A percentile compares a stretch with the other conserved stretches of the same genome.
Conservation (phyloP, 37 sponge, comb jelly and placozoan genomes). For the Ephydatia muelleri region DNA sequence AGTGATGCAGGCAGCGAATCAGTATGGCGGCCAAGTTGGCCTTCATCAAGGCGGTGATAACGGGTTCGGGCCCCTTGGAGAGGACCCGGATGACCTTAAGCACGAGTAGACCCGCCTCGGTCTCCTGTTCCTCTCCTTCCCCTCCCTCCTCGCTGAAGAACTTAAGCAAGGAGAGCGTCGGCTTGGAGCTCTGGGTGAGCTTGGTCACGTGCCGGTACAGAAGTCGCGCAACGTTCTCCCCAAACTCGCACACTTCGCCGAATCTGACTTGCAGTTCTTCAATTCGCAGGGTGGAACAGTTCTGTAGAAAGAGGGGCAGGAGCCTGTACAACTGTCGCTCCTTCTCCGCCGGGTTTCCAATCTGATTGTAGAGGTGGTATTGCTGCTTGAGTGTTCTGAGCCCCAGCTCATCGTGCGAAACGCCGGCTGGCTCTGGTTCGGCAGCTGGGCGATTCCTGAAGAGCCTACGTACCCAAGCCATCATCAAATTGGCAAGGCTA, state of each 20-base stretch:
- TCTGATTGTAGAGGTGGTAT: conserved; percentile 22
- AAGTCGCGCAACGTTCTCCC: conserved; percentile 45
- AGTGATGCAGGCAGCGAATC: conserved; percentile 56
- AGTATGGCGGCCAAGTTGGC: conserved; percentile 59
- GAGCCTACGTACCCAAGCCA: neutral
- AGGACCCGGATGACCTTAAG: conserved; percentile 61
- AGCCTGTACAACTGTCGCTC: conserved; percentile 64
- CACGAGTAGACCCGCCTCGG: conserved; percentile 13
- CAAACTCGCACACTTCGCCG: conserved; percentile 69
- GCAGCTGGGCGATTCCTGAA: neutral
- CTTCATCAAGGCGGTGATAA: conserved; percentile 58
- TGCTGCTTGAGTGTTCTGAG: conserved; percentile 40
- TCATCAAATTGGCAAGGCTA: neutral
- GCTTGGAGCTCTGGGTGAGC: conserved; percentile 39
- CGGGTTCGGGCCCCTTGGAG: conserved; percentile 28
- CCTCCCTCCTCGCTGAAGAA: conserved; percentile 5
- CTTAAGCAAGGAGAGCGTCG: conserved; percentile 8
- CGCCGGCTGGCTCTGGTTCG: neutral
- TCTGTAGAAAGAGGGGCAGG: conserved; percentile 78
- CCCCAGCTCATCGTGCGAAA: conserved; percentile 38
- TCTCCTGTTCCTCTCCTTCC: too few relatives aligned
- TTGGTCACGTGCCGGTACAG: conserved; percentile 58
- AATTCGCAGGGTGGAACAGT: conserved; percentile 35
- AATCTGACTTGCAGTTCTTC: conserved; percentile 51
- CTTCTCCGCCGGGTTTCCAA: conserved; percentile 32